Conservation (phyloP, 2,797 vertebrate species). For the Parotocinclus haroldoi region DNA sequence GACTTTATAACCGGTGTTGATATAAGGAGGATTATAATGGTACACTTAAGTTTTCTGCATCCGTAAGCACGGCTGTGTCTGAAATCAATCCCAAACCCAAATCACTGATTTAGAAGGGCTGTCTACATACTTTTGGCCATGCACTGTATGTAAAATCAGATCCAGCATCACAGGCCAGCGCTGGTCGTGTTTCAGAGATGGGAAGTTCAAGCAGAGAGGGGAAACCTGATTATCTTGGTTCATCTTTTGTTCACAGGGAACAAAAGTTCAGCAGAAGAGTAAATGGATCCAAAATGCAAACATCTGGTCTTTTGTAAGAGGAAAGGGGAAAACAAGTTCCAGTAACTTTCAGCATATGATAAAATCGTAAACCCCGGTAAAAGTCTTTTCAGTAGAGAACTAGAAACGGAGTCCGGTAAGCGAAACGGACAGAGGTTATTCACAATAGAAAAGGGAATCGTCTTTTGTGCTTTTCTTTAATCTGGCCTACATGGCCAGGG, state of each 20-base stretch:
- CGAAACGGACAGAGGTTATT: conserved; percentile 62
- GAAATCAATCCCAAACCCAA: too few species aligned
- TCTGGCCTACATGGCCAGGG: conserved; percentile 32
- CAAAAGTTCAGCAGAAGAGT: too few species aligned
- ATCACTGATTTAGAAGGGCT: too few species aligned
- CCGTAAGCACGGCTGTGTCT: too few species aligned
- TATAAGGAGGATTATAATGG: too few species aligned
- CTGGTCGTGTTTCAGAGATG: too few species aligned
- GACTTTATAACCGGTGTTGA: too few species aligned
- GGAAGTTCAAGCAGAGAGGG: too few species aligned
- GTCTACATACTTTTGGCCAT: too few species aligned
- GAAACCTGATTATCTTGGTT: background rate
- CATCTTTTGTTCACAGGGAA: background rate
- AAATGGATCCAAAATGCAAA: conserved; percentile 6
- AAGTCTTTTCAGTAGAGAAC: conserved; percentile 2
- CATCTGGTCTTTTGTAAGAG: background rate
- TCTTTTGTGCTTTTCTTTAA: conserved; percentile 71
- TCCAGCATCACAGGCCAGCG: too few species aligned
- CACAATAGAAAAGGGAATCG: conserved; percentile 73
- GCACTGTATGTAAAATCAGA: too few species aligned
- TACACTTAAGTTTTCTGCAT: too few species aligned
- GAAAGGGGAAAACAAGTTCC: background rate
- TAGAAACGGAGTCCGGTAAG: conserved; percentile 30
- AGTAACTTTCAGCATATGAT: conserved; percentile 12
- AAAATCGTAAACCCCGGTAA: conserved; percentile 3